Base-by-base conservation (phyloP, 92 coral and sea anemone genomes). In the Nematostella vectensis region DNA sequence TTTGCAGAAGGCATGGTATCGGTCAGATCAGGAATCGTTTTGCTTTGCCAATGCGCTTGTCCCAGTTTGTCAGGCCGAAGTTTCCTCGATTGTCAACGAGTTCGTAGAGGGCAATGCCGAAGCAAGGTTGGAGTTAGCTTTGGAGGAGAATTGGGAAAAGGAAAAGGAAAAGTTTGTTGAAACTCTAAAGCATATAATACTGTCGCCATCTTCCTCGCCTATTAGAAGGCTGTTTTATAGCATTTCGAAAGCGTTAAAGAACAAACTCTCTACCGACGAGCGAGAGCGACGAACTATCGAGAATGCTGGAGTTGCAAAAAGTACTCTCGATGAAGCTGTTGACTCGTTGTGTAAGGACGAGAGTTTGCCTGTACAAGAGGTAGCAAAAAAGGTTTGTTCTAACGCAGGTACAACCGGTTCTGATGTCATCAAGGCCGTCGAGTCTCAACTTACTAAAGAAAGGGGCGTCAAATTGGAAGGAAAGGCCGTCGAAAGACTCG, bases 391-490 rank as follows among this genome's bases (percentile, higher is more conserved):
- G 55, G 69, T 93, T 56, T 82, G 93, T 62, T 68, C 50, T 38
- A 87, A 63, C 47, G 50, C 69, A 19, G 74, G 78, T 4, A 63
- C 74, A 11, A 63, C 66, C 25, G 61, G 61, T 29, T 66, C 71
- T 26, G 78, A 85, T 49, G 77, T 81, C 4, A 53, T 60, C 29
- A 67, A 75, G 17, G 99, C 99, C 16, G 44, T 93, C 18, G 80
- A 73, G 31, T 78, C 91, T 10, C 78, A 58, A 37, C 47, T 93
- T 13, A 70, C 85, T 0, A 88, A 78, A 57, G 94, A 82, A 73
- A 78, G 99, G 11, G 99, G 99, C 11, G 82, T 84, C 8, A 62
- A 42, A n/a, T 69, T 93, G 23, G 99, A 93, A 39, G 70, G 65
- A 22, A 86, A 74, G 47, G 79, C 99, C 0, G 85, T 93, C 6